Evolutionary conservation across 2,797 vertebrate genomes (phyloP).

Genomic region (Premnoplex brunnescens): DNA sequence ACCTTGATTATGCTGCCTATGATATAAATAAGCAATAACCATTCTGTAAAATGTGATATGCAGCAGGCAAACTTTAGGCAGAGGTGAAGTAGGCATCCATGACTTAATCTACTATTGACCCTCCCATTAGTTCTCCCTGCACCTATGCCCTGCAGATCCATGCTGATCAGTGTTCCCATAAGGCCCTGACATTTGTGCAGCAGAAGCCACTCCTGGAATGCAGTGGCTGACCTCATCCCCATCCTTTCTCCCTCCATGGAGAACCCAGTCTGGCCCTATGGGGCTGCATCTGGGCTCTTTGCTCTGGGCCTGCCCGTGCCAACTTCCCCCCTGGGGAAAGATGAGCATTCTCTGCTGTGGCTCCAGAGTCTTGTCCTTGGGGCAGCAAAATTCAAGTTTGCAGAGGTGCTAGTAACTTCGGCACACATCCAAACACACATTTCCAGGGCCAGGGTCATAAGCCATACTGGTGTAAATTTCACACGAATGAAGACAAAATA

Average conservation of each 20-base stretch:
- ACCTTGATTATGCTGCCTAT: background rate
- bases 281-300: background rate
- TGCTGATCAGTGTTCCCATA: accelerated
- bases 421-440: background rate
- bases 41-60: background rate
- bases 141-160: background rate
- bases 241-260: background rate
- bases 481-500: background rate
- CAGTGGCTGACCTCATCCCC: background rate
- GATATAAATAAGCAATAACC: background rate
- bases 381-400: background rate
- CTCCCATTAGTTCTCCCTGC: background rate
- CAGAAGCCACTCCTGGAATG: background rate
- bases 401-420: background rate
- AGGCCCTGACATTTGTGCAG: background rate
- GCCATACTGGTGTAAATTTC: background rate
- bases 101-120: background rate
- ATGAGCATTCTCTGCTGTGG: background rate
- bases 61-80: background rate
- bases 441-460: background rate
- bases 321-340: background rate
- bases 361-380: background rate
- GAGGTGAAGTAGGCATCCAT: background rate
- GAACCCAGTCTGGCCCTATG: accelerated
- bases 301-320: background rate